A percentile compares a stretch with the other conserved stretches of the same genome.
These are phyloP conservation scores for Scaptomyza graminum DNA, from an alignment of 1,140 invertebrate genomes.

Conservation along the genomic window DNA sequence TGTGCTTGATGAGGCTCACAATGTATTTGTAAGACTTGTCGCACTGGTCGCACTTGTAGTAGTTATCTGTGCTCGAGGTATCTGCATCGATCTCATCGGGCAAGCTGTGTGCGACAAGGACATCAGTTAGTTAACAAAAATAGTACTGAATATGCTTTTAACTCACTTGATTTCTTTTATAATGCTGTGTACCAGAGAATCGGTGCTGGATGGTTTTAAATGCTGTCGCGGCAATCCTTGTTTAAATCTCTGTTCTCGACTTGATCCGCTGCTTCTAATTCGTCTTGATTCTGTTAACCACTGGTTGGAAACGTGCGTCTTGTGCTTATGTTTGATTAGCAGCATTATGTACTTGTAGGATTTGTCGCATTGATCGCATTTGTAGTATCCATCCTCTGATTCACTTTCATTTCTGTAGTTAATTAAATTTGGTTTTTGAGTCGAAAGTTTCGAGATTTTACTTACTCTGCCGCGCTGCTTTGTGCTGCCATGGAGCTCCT, in stretches of 20 bases:
- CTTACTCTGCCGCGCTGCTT: constrained; percentile 26
- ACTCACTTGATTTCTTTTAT: constrained; percentile 60
- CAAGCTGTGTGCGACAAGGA: constrained; percentile 30
- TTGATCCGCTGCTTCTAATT: constrained; percentile 21
- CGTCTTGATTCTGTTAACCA: constrained; percentile 13
- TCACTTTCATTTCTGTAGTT: constrained; percentile 5
- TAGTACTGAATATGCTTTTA: too few species aligned
- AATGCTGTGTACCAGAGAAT: constrained; percentile 59
- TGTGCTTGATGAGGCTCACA: constrained; percentile 69
- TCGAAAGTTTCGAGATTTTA: not conserved
- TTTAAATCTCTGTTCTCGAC: not conserved
- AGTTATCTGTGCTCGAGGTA: constrained; percentile 45
- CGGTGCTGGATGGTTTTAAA: constrained; percentile 28
- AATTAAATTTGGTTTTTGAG: not conserved
- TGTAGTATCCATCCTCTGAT: constrained; percentile 61
- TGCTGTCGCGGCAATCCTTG: constrained; percentile 10
- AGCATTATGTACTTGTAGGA: constrained; percentile 65
- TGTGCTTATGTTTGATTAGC: constrained; percentile 58
- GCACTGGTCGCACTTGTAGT: constrained; percentile 69
- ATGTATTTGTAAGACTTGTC: constrained; percentile 66
- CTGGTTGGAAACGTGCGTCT: constrained; percentile 42
- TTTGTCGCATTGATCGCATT: constrained; percentile 67
- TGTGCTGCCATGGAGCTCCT: constrained; percentile 5
- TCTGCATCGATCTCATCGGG: constrained; percentile 60
- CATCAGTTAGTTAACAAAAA: not conserved